A percentile compares a stretch with the other conserved stretches of the same genome.
Conservation (phyloP, 2,797 vertebrate genomes). For the Pseudomugil tenellus region DNA sequence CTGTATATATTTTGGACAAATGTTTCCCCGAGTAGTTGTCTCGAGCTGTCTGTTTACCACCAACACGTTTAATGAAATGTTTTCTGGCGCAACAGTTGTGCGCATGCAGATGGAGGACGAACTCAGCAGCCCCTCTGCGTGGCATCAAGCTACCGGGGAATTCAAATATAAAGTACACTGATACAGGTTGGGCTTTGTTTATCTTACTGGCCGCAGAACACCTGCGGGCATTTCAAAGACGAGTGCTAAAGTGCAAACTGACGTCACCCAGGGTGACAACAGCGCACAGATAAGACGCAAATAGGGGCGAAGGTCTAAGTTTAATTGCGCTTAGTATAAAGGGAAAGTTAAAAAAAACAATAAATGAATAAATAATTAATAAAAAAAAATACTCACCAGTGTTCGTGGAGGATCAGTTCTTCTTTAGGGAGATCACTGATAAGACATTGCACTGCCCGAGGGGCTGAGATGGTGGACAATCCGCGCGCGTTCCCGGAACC, state of each 20-base stretch:
- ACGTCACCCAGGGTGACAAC: not conserved
- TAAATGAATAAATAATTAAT: not conserved
- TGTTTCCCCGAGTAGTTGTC: slow-evolving; percentile 27
- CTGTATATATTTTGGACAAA: too few species aligned
- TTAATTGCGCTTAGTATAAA: not conserved
- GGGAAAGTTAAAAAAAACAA: slow-evolving; percentile 7
- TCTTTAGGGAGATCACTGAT: slow-evolving; percentile 51
- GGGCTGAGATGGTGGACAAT: slow-evolving; percentile 79
- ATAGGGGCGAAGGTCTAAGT: not conserved
- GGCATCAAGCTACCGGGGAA: not conserved
- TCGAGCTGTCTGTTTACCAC: slow-evolving; percentile 17
- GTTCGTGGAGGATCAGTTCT: slow-evolving; percentile 50
- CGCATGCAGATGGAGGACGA: slow-evolving; percentile 31
- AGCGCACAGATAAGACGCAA: not conserved
- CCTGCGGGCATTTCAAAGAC: slow-evolving; percentile 3
- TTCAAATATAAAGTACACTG: not conserved
- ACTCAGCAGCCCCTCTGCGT: not conserved
- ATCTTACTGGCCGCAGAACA: not conserved
- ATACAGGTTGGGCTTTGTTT: slow-evolving; percentile 5
- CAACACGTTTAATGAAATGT: slow-evolving; percentile 41
- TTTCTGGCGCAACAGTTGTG: slow-evolving; percentile 48
- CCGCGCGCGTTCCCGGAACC: slow-evolving; percentile 78
- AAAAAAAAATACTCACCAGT: slow-evolving; percentile 64
- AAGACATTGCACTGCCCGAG: slow-evolving; percentile 55
- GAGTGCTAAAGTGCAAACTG: slow-evolving; percentile 1